These are phyloP conservation scores for Nautilus pompilius DNA, from an alignment of 1,140 invertebrate genomes.

Conservation along the genomic window DNA sequence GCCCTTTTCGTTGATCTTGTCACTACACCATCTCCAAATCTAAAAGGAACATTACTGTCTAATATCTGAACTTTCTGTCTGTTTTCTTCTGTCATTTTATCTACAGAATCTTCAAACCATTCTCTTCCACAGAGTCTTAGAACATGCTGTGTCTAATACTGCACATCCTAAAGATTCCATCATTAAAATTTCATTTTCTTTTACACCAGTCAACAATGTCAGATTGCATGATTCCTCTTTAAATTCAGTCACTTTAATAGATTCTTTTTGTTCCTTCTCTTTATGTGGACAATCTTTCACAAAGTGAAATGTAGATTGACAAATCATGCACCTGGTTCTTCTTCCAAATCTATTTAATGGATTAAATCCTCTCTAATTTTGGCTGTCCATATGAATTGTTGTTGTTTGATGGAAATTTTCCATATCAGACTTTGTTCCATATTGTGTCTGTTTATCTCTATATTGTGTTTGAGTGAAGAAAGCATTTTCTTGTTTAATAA, in stretches of 20 bases:
- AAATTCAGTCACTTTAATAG: not conserved
- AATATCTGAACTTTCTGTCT: not conserved
- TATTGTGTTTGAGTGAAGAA: constrained; percentile 3
- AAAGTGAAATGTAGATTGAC: constrained; percentile 1
- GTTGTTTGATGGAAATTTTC: not conserved
- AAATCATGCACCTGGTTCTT: constrained; percentile 5
- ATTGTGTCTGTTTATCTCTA: not conserved
- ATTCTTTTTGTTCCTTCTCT: not conserved
- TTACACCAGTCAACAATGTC: not conserved
- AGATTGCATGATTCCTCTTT: not conserved
- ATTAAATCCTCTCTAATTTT: not conserved
- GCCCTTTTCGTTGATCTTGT: constrained; percentile 13
- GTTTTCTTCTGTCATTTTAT: not conserved
- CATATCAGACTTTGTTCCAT: not conserved
- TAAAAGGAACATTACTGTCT: constrained; percentile 8
- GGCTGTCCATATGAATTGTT: not conserved
- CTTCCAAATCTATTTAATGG: not conserved
- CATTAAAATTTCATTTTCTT: not conserved
- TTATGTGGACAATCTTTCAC: constrained; percentile 3
- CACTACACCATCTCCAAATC: constrained; percentile 19
- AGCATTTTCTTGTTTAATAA: not conserved
- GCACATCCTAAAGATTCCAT: not conserved
- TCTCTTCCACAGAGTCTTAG: constrained; percentile 7
- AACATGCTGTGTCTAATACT: constrained; percentile 4
- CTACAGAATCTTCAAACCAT: constrained; percentile 9